These are phyloP conservation scores for Eudorcas thomsonii DNA, from an alignment of 2,113 vertebrate genomes.

Conservation along the genomic window DNA sequence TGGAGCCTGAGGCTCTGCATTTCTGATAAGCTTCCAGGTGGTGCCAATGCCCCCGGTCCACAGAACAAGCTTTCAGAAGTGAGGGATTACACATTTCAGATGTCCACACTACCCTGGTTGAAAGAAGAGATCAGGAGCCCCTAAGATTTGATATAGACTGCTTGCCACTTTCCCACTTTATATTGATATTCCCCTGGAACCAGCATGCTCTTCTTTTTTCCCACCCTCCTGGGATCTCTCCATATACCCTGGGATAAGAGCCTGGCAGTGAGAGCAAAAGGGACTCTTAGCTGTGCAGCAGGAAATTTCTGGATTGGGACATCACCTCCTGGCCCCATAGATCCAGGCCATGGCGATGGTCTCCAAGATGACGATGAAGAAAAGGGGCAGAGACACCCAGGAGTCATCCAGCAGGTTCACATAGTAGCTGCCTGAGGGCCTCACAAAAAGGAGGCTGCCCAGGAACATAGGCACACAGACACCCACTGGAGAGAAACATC, in stretches of 20 bases:
- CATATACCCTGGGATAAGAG: not conserved
- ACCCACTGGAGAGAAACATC: slow-evolving; percentile 73
- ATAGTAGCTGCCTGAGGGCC: slow-evolving; percentile 89
- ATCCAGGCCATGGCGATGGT: slow-evolving; percentile 88
- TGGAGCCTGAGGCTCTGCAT: not conserved
- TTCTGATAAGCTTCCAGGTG: not conserved
- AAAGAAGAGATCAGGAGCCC: not conserved
- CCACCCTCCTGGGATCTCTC: not conserved
- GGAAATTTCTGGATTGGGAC: not conserved
- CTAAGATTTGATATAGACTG: not conserved
- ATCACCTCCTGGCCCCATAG: slow-evolving; percentile 88
- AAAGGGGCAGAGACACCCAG: slow-evolving; percentile 86
- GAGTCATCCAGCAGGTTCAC: slow-evolving; percentile 90
- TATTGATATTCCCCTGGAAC: not conserved
- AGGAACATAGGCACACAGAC: slow-evolving; percentile 83
- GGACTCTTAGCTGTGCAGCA: not conserved
- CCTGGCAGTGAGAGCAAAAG: not conserved
- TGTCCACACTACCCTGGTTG: not conserved
- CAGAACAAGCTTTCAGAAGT: not conserved
- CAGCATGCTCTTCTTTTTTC: not conserved
- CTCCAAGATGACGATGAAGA: slow-evolving; percentile 87
- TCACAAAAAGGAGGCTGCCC: slow-evolving; percentile 85
- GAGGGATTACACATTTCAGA: not conserved
- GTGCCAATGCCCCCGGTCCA: not conserved
- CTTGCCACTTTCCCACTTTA: not conserved